phyloP scores from a whole-genome alignment of 2,797 vertebrate species.

The Prunella strophiata region DNA sequence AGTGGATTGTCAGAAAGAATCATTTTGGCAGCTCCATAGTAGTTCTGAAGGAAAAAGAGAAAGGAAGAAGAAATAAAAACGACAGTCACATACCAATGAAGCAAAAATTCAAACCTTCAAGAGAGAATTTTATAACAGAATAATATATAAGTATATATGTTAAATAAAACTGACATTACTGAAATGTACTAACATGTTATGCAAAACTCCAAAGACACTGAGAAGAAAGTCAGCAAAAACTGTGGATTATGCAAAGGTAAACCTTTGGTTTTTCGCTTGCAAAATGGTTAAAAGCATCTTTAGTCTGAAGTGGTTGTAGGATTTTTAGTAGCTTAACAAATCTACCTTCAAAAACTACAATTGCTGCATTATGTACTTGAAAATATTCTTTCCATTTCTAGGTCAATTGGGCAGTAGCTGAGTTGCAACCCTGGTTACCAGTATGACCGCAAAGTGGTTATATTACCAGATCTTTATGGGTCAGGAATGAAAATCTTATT shows the following conservation, averaged over 20 bases:
- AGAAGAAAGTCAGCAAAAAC: not conserved
- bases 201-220: not conserved
- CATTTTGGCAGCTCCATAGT: conserved; percentile 88
- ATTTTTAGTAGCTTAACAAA: not conserved
- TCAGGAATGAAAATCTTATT: not conserved
- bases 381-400: conserved; percentile 5
- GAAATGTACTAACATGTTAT: not conserved
- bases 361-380: not conserved
- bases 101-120: not conserved
- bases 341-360: not conserved
- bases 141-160: not conserved
- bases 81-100: not conserved
- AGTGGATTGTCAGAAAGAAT: conserved; percentile 97
- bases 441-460: not conserved
- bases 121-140: not conserved
- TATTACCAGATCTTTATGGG: not conserved
- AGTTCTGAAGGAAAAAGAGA: conserved; percentile 73
- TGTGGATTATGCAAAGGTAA: not conserved
- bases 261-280: not conserved
- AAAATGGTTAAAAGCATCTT: not conserved
- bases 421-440: not conserved
- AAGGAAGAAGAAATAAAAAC: not conserved
- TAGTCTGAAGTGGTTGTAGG: not conserved
- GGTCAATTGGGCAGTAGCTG: not conserved
- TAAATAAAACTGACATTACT: not conserved